These are phyloP conservation scores for Sebastiscus albofasciatus DNA, from an alignment of 2,797 vertebrate species.

Conservation along the genomic window DNA sequence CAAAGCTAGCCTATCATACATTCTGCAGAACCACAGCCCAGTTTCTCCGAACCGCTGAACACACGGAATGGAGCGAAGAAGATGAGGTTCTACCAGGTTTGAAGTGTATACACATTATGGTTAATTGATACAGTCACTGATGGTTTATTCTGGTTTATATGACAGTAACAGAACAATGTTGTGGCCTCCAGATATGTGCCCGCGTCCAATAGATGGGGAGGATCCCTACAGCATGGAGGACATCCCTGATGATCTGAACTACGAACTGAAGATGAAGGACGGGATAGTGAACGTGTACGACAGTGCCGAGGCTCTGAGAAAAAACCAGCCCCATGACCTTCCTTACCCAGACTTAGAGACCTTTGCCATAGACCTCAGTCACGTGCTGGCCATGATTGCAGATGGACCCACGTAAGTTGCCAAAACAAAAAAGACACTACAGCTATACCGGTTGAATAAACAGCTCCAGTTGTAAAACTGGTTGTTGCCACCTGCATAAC, in stretches of 20 bases:
- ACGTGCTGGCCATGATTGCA: conserved; percentile 92
- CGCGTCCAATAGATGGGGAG: conserved; percentile 81
- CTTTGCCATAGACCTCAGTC: conserved; percentile 92
- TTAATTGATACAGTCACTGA: neutral
- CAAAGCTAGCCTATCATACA: conserved; percentile 90
- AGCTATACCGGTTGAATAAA: neutral
- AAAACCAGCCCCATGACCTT: conserved; percentile 85
- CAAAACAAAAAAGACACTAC: conserved; percentile 27
- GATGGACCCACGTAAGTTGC: conserved; percentile 94
- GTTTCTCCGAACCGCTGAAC: conserved; percentile 85
- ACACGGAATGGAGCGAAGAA: conserved; percentile 83
- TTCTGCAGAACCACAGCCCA: conserved; percentile 91
- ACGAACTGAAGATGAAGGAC: conserved; percentile 88
- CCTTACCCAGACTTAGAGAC: conserved; percentile 95
- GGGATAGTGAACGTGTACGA: conserved; percentile 93
- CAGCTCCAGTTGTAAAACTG: neutral
- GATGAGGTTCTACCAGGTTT: conserved; percentile 92
- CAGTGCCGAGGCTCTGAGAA: conserved; percentile 79
- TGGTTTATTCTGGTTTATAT: neutral
- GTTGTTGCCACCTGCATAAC: neutral
- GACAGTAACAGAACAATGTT: conserved; percentile 5
- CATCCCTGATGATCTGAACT: conserved; percentile 90
- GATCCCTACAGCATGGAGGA: conserved; percentile 91
- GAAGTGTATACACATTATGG: neutral
- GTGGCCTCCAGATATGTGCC: conserved; percentile 83